phyloP scores from a whole-genome alignment of 2,113 vertebrate genomes.

The Rhodinocichla rosea region DNA sequence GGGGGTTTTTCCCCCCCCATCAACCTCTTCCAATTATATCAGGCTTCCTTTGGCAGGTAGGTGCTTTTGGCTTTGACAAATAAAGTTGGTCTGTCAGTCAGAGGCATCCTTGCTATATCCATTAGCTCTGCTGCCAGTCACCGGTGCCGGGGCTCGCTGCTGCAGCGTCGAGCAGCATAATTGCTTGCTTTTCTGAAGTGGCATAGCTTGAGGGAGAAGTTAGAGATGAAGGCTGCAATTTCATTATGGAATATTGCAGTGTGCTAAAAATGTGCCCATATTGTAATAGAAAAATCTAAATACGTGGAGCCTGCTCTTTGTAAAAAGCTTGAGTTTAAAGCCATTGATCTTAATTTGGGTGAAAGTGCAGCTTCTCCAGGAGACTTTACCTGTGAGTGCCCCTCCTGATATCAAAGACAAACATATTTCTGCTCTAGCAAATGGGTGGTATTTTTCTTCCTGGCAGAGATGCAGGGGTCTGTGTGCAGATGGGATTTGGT shows the following conservation, averaged over 20 bases:
- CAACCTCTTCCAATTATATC: not conserved
- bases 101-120: not conserved
- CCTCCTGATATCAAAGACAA: not conserved
- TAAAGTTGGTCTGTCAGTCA: constrained; percentile 6
- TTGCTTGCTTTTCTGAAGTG: constrained; percentile 23
- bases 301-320: not conserved
- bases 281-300: not conserved
- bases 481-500: not conserved
- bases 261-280: not conserved
- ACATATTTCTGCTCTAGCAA: not conserved
- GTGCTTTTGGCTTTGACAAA: constrained; percentile 14
- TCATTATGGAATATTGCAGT: constrained; percentile 31
- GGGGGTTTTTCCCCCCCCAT: rapidly evolving
- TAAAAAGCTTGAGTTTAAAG: not conserved
- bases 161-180: not conserved
- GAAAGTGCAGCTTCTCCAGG: not conserved
- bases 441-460: not conserved
- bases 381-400: not conserved
- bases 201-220: constrained; percentile 7
- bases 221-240: constrained; percentile 2
- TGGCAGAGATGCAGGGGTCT: not conserved
- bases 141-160: rapidly evolving
- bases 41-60: not conserved
- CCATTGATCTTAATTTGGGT: not conserved
- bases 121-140: constrained; percentile 39